Conservation (phyloP, 2,113 vertebrate species). For the Seriola quinqueradiata region DNA sequence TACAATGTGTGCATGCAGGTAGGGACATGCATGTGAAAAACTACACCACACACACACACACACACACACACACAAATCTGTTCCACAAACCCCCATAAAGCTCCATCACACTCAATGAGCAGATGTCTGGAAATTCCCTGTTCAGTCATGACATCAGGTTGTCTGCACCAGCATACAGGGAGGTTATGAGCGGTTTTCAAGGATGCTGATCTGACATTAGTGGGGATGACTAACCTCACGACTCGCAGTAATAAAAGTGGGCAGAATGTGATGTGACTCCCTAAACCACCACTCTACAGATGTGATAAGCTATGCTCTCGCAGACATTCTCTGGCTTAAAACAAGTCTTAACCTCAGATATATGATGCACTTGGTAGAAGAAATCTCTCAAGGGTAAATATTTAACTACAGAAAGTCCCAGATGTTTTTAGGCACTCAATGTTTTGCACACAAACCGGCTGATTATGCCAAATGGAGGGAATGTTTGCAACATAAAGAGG, state of each 20-base stretch:
- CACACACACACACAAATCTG: slow-evolving; percentile 8
- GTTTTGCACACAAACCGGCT: slow-evolving; percentile 26
- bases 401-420: slow-evolving; percentile 24
- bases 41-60: slow-evolving; percentile 5
- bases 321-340: background rate
- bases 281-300: background rate
- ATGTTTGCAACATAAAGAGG: slow-evolving; percentile 36
- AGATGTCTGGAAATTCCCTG: slow-evolving; percentile 72
- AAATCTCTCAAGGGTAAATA: slow-evolving; percentile 37
- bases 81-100: slow-evolving; percentile 14
- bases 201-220: slow-evolving; percentile 44
- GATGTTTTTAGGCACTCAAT: slow-evolving; percentile 4
- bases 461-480: background rate
- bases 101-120: slow-evolving; percentile 40
- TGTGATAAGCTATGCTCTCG: background rate
- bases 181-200: background rate
- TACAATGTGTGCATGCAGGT: slow-evolving; percentile 40
- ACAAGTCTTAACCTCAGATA: slow-evolving; percentile 19
- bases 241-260: background rate
- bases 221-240: slow-evolving; percentile 1
- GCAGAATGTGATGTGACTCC: background rate
- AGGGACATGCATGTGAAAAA: slow-evolving; percentile 33
- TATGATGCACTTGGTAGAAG: background rate
- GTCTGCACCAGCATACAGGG: slow-evolving; percentile 19
- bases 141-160: slow-evolving; percentile 52